phyloP scores from a whole-genome alignment of 2,113 vertebrate genomes.

The Crotalus horridus region DNA sequence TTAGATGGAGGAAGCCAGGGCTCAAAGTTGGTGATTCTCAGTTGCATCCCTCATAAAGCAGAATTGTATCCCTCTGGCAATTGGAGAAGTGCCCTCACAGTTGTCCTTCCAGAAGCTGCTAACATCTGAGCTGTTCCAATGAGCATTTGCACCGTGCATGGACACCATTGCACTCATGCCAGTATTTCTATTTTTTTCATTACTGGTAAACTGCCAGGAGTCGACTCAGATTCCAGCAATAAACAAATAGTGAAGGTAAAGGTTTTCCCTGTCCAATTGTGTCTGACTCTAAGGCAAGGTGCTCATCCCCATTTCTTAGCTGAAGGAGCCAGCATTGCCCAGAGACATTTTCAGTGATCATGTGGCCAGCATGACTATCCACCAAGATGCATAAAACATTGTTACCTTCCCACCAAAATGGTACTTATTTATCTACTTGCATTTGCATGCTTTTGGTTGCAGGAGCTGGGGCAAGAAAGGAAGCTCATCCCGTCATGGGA shows the following conservation, averaged over 20 bases:
- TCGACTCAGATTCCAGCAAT: background rate
- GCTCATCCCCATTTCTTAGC: background rate
- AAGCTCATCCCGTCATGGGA: background rate
- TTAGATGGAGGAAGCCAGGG: background rate
- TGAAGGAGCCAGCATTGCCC: background rate
- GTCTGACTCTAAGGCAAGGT: background rate
- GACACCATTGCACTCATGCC: background rate
- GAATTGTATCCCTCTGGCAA: background rate
- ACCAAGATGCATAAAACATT: background rate
- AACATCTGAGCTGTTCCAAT: background rate
- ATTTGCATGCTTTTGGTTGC: background rate
- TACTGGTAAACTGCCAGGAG: background rate
- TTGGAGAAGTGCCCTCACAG: background rate
- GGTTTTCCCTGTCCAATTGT: background rate
- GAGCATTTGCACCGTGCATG: background rate
- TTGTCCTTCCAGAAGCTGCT: background rate
- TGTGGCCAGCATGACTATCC: background rate
- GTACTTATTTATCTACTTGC: background rate
- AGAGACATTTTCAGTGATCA: background rate
- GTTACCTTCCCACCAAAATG: background rate
- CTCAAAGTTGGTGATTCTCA: background rate
- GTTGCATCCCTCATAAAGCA: background rate
- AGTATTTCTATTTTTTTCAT: background rate
- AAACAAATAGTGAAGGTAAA: background rate
- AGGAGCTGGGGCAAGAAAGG: background rate